Evolutionary conservation across 2,888 invertebrate species (phyloP).

Genomic region (Eurois occulta): DNA sequence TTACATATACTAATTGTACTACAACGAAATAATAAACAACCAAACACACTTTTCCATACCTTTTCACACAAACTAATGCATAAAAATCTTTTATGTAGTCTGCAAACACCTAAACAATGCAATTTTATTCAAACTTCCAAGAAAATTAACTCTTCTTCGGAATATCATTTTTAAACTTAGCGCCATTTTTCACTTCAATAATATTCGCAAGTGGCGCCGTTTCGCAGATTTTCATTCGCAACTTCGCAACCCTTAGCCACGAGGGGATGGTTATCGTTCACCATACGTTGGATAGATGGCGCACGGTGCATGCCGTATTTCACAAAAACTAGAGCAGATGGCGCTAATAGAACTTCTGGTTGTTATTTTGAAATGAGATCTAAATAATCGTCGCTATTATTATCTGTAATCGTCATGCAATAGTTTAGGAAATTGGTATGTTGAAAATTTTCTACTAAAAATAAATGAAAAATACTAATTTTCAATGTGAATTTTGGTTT

Average conservation of each 20-base stretch:
- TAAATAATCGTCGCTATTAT: background rate
- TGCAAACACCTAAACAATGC: background rate
- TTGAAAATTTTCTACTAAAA: background rate
- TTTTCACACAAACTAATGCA: background rate
- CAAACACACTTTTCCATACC: background rate
- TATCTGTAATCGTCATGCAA: background rate
- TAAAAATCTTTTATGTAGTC: background rate
- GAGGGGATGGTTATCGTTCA: slow-evolving; percentile 83
- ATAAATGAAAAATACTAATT: background rate
- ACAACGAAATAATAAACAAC: background rate
- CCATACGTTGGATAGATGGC: slow-evolving; percentile 79
- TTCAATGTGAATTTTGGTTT: background rate
- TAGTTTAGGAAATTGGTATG: background rate
- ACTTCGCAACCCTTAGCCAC: slow-evolving; percentile 86
- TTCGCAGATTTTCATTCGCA: slow-evolving; percentile 86
- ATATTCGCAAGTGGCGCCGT: slow-evolving; percentile 83
- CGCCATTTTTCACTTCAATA: slow-evolving; percentile 65
- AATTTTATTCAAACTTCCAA: background rate
- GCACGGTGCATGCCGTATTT: slow-evolving; percentile 58
- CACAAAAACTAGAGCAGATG: slow-evolving; percentile 76
- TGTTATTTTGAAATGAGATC: background rate
- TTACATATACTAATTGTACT: background rate
- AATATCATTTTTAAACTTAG: slow-evolving; percentile 46
- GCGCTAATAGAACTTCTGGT: slow-evolving; percentile 70
- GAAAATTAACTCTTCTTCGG: background rate